These are phyloP conservation scores for Heliconius aoede DNA, from an alignment of 2,888 invertebrate species.

Conservation along the genomic window DNA sequence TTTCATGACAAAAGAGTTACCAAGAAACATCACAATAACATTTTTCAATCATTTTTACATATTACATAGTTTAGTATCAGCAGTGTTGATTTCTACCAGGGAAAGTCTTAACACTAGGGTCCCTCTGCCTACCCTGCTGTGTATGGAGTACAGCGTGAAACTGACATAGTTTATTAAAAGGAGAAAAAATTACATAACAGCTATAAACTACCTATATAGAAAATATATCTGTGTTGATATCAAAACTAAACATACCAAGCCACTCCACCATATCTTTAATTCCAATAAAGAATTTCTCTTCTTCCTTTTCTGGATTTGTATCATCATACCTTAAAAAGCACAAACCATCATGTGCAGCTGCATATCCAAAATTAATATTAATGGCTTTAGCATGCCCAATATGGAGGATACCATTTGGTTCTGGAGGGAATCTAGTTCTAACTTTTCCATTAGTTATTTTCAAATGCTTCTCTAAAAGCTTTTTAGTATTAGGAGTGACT, in stretches of 20 bases:
- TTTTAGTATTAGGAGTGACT: conserved; percentile 93
- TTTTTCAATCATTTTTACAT: not conserved
- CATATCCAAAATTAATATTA: conserved; percentile 99
- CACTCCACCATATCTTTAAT: conserved; percentile 99
- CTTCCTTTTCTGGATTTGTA: conserved; percentile 99
- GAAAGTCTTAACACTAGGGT: no score
- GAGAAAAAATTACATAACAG: no score
- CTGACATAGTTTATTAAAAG: no score
- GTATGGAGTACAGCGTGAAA: no score
- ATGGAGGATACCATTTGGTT: conserved; percentile 99
- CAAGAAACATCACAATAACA: not conserved
- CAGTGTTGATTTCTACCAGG: no score
- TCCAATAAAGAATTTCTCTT: conserved; percentile 97
- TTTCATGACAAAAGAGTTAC: no score
- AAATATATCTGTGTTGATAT: not conserved
- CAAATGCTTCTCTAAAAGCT: conserved; percentile 93
- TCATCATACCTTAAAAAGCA: conserved; percentile 98
- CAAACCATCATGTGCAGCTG: conserved; percentile 92
- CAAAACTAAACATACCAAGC: conserved; percentile 86
- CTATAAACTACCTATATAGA: not conserved
- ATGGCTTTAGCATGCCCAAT: conserved; percentile 99
- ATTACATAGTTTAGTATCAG: no score
- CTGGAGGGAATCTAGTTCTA: conserved; percentile 98
- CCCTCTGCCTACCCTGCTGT: no score
- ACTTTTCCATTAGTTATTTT: conserved; percentile 94